These are phyloP conservation scores for Drosophila takahashii DNA, from an alignment of 1,140 invertebrate species.

Conservation along the genomic window DNA sequence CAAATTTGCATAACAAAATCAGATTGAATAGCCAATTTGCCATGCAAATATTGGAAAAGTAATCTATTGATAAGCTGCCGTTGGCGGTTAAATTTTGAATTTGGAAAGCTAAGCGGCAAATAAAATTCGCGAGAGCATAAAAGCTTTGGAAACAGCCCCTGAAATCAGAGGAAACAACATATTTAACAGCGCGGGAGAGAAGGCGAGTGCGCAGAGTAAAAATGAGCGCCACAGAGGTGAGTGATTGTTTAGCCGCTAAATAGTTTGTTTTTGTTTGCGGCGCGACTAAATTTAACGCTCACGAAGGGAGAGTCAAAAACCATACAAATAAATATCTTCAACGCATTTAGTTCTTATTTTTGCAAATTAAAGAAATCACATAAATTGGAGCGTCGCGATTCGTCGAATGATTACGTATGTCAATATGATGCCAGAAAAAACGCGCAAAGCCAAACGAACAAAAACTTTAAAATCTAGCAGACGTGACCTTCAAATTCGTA, in stretches of 20 bases:
- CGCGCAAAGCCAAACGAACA: conserved; percentile 3
- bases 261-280: conserved; percentile 34
- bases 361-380: conserved; percentile 1
- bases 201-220: conserved; percentile 31
- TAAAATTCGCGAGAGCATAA: conserved; percentile 8
- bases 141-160: conserved; percentile 18
- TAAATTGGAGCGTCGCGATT: conserved; percentile 4
- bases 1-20: conserved; percentile 9
- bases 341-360: conserved; percentile 4
- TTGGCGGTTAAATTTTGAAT: conserved; percentile 28
- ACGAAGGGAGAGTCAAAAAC: conserved; percentile 2
- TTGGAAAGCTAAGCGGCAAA: conserved; percentile 11
- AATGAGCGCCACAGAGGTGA: conserved; percentile 66
- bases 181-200: conserved; percentile 10
- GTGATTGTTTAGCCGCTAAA: conserved; percentile 11
- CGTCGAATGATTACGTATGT: conserved; percentile 31
- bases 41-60: not conserved
- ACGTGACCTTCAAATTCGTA: conserved; percentile 13
- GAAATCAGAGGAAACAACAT: not conserved
- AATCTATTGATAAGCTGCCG: conserved; percentile 9
- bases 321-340: not conserved
- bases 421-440: not conserved
- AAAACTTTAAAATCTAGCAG: not conserved
- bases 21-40: not conserved
- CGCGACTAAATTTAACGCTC: conserved; percentile 25